Evolutionary conservation across 2,797 vertebrate genomes (phyloP).

Genomic region (Dallia pectoralis): DNA sequence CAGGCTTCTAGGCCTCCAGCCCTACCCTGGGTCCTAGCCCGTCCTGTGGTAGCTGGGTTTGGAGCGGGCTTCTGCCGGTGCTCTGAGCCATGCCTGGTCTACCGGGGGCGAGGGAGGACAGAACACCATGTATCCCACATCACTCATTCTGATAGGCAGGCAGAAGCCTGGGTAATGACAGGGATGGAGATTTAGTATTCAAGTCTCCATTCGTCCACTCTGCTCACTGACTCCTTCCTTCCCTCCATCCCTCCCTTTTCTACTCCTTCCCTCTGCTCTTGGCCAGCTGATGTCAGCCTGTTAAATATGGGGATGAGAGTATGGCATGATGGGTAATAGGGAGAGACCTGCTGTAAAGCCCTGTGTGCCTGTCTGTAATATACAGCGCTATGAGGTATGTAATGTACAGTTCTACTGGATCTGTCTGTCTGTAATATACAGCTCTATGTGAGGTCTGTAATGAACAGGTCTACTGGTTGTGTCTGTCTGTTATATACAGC

Average conservation of each 20-base stretch:
- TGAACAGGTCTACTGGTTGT: background rate
- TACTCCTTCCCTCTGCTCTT: background rate
- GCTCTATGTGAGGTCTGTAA: background rate
- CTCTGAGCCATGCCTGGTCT: slow-evolving; percentile 53
- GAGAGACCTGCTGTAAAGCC: slow-evolving; percentile 59
- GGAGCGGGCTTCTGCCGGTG: slow-evolving; percentile 64
- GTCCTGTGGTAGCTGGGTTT: slow-evolving; percentile 76
- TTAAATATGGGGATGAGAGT: slow-evolving; percentile 76
- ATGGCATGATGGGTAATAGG: slow-evolving; percentile 60
- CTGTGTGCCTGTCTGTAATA: slow-evolving; percentile 59
- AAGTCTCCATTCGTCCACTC: slow-evolving; percentile 63
- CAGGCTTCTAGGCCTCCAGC: slow-evolving; percentile 21
- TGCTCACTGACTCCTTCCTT: slow-evolving; percentile 39
- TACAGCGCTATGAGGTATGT: slow-evolving; percentile 50
- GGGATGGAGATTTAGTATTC: slow-evolving; percentile 79
- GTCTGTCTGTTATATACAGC: background rate
- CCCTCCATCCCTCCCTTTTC: slow-evolving; percentile 59
- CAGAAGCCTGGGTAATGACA: slow-evolving; percentile 79
- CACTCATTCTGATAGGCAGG: slow-evolving; percentile 80
- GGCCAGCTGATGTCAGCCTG: slow-evolving; percentile 73
- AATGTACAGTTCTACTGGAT: background rate
- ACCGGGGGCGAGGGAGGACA: slow-evolving; percentile 69
- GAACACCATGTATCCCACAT: slow-evolving; percentile 77
- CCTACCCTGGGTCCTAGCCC: slow-evolving; percentile 67
- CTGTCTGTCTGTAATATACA: slow-evolving; percentile 31